Evolutionary conservation across 2,888 invertebrate species (phyloP).

Genomic region (Orthosia gracilis): DNA sequence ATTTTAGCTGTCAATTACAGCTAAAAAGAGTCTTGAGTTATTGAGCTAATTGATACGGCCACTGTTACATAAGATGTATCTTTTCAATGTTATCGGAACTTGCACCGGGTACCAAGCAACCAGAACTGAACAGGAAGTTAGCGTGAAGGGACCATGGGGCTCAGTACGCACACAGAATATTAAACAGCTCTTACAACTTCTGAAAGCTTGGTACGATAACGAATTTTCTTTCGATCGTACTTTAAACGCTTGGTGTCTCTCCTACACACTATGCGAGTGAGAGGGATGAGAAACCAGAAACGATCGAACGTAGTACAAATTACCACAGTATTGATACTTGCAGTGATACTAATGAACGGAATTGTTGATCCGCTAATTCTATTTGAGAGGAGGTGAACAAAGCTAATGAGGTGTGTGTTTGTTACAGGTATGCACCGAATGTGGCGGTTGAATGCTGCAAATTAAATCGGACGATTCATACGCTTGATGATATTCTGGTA

Average conservation of each 20-base stretch:
- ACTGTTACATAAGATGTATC: constrained; percentile 42
- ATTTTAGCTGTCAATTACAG: too few species aligned
- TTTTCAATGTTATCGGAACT: constrained; percentile 62
- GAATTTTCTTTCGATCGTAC: constrained; percentile 64
- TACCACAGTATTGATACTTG: constrained; percentile 60
- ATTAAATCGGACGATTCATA: constrained; percentile 31
- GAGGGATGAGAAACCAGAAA: constrained; percentile 41
- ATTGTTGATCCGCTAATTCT: constrained; percentile 59
- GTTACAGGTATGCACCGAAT: constrained; percentile 66
- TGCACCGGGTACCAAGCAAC: constrained; percentile 66
- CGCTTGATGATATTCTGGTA: constrained; percentile 4
- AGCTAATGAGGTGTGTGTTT: constrained; percentile 64
- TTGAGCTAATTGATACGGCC: constrained; percentile 40
- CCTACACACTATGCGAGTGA: constrained; percentile 32
- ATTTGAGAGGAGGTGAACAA: constrained; percentile 48
- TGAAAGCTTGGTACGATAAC: constrained; percentile 67
- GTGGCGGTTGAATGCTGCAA: constrained; percentile 6
- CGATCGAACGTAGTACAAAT: constrained; percentile 54
- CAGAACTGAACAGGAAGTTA: constrained; percentile 73
- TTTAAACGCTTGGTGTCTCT: constrained; percentile 50
- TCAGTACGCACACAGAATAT: constrained; percentile 79
- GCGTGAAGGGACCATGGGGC: constrained; percentile 72
- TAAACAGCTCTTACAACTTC: constrained; percentile 78
- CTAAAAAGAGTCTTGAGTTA: neutral
- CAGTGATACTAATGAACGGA: constrained; percentile 63